phyloP scores from a whole-genome alignment of 2,797 vertebrate species.

The Leptoclinus maculatus region DNA sequence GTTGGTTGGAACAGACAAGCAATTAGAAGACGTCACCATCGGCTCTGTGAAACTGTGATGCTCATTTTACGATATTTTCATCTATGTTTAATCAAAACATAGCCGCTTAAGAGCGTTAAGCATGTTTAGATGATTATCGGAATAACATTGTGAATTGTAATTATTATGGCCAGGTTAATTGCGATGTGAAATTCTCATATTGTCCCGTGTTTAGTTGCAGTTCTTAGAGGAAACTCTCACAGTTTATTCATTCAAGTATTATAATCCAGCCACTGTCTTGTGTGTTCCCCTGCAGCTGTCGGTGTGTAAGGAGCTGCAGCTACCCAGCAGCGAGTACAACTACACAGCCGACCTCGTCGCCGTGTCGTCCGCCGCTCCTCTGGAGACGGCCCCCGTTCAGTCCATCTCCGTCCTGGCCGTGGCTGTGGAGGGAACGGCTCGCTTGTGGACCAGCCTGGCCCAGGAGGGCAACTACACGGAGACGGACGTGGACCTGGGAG shows the following conservation, averaged over 20 bases:
- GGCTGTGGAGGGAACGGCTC: constrained; percentile 87
- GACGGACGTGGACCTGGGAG: constrained; percentile 85
- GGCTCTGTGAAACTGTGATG: no score
- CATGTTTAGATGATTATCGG: no score
- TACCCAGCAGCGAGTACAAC: constrained; percentile 88
- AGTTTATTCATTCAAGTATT: not conserved
- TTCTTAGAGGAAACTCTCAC: not conserved
- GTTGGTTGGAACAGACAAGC: no score
- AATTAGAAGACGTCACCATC: no score
- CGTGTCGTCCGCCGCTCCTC: constrained; percentile 78
- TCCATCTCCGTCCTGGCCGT: constrained; percentile 90
- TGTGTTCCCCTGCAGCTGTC: constrained; percentile 83
- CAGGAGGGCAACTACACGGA: constrained; percentile 90
- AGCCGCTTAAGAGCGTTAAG: no score
- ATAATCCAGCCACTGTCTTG: not conserved
- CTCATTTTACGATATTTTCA: no score
- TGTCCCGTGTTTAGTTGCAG: no score
- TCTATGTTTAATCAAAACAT: no score
- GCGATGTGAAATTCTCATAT: no score
- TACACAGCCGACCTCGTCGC: constrained; percentile 89
- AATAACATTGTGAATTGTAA: no score
- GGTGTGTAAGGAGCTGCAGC: constrained; percentile 94
- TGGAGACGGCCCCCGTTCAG: constrained; percentile 87
- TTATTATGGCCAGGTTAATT: no score
- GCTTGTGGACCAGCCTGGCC: constrained; percentile 91